These are phyloP conservation scores for Stichopus chloronotus DNA, from an alignment of 35 echinoderm and acorn worm genomes.

Conservation along the genomic window DNA sequence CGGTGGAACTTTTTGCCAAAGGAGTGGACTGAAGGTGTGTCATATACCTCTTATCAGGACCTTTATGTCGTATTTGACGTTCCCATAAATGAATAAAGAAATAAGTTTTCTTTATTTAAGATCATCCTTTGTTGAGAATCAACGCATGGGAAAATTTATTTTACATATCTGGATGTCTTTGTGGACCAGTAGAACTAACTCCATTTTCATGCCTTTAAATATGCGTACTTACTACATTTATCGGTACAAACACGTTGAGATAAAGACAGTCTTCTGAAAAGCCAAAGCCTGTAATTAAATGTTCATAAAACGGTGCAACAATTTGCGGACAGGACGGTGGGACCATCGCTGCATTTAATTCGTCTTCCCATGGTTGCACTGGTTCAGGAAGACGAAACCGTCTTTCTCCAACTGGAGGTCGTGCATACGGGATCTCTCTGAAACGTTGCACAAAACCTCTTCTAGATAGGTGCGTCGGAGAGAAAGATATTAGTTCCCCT, in stretches of 20 bases:
- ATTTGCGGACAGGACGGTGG: constrained; percentile 29
- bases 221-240: background rate
- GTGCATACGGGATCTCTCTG: constrained; percentile 49
- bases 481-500: background rate
- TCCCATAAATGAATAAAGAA: no score
- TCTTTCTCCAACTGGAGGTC: constrained; percentile 35
- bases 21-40: no score
- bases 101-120: no score
- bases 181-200: no score
- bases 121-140: no score
- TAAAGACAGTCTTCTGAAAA: constrained; percentile 60
- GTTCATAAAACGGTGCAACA: background rate
- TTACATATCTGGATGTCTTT: no score
- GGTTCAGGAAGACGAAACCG: constrained; percentile 39
- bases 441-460: background rate
- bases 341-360: background rate
- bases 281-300: background rate
- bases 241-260: constrained; percentile 42
- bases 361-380: background rate
- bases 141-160: no score
- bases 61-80: no score
- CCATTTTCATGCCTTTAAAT: no score
- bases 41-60: no score
- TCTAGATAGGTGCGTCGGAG: background rate
- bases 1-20: no score